Evolutionary conservation across 2,797 vertebrate species (phyloP).

Genomic region (Psittacula derbiana): DNA sequence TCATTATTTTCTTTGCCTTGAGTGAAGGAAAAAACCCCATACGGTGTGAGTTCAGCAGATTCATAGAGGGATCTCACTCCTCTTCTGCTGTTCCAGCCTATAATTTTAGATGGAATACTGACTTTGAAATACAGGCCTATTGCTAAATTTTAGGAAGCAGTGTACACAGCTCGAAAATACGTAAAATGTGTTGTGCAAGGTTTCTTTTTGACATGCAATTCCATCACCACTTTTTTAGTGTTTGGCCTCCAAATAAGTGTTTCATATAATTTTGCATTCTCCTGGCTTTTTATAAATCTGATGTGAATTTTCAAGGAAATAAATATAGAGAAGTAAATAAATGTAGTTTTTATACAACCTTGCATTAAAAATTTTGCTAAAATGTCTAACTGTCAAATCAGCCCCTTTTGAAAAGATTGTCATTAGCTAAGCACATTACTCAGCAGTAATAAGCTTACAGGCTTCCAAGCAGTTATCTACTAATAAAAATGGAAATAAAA

Average conservation of each 20-base stretch:
- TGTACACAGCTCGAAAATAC: background rate
- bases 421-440: background rate
- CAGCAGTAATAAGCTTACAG: background rate
- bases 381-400: background rate
- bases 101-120: background rate
- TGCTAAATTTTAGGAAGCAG: background rate
- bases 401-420: background rate
- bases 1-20: background rate
- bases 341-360: background rate
- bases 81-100: background rate
- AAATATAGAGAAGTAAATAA: background rate
- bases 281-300: background rate
- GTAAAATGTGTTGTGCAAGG: background rate
- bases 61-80: background rate
- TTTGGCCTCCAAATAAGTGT: background rate
- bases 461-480: background rate
- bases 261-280: background rate
- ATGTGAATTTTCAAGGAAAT: background rate
- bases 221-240: background rate
- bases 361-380: background rate
- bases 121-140: background rate
- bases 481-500: constrained; percentile 19
- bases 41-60: background rate
- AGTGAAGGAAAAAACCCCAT: background rate
- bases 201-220: background rate